phyloP scores from a whole-genome alignment of 1,140 invertebrate species.

The Epicauta chinensis region DNA sequence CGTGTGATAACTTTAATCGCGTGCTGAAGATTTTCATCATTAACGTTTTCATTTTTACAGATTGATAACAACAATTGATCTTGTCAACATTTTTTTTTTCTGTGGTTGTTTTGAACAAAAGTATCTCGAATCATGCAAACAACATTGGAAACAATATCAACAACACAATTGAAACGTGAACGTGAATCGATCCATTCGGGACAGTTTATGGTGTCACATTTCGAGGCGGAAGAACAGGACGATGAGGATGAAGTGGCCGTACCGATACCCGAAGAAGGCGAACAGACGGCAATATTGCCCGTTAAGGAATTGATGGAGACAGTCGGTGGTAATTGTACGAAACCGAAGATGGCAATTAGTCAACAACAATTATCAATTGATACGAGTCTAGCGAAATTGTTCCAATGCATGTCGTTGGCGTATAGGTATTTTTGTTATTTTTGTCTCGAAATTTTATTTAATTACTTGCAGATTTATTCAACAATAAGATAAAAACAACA shows the following conservation, averaged over 20 bases:
- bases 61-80: too few species aligned
- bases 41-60: too few species aligned
- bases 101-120: too few species aligned
- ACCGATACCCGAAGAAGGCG: conserved; percentile 63
- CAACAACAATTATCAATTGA: conserved; percentile 78
- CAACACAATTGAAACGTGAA: conserved; percentile 20
- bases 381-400: conserved; percentile 88
- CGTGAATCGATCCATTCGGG: conserved; percentile 89
- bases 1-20: conserved; percentile 34
- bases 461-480: too few species aligned
- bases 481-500: too few species aligned
- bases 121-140: too few species aligned
- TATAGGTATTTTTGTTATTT: conserved; percentile 73
- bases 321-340: conserved; percentile 2
- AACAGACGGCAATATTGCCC: conserved; percentile 22
- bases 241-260: conserved; percentile 77
- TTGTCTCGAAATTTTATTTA: too few species aligned
- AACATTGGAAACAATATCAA: not conserved
- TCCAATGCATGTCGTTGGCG: conserved; percentile 93
- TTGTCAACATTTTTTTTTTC: too few species aligned
- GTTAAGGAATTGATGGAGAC: conserved; percentile 18
- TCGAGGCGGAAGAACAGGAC: conserved; percentile 87
- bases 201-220: conserved; percentile 96
- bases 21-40: too few species aligned
- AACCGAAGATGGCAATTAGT: too few species aligned